Percentiles rank a stretch among this genome's conserved stretches.
Evolutionary conservation across 92 coral and sea anemone genomes (phyloP).

Genomic region (Zoanthus sansibaricus): DNA sequence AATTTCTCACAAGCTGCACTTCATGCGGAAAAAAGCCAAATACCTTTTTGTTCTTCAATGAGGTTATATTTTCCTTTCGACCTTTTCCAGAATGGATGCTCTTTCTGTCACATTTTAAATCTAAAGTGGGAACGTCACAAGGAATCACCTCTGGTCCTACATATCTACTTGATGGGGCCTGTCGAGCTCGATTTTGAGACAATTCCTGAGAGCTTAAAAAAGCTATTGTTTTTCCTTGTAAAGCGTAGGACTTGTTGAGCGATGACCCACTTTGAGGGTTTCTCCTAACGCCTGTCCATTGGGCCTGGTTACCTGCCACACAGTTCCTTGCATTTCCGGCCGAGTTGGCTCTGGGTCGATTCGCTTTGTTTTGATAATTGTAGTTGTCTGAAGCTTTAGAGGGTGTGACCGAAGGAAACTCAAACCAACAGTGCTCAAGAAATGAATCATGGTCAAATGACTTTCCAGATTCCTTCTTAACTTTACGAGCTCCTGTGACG

Average conservation of each 20-base stretch:
- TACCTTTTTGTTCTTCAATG: conserved; percentile 15
- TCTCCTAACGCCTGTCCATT: conserved; percentile 62
- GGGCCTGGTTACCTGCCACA: conserved; percentile 23
- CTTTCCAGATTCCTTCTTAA: neutral
- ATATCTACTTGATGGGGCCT: conserved; percentile 25
- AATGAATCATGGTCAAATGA: neutral
- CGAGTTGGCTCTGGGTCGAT: conserved; percentile 14
- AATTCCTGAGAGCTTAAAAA: conserved; percentile 74
- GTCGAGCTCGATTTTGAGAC: conserved; percentile 46
- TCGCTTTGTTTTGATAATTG: neutral
- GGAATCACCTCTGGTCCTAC: neutral
- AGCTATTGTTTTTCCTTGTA: conserved; percentile 76
- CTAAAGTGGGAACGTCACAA: neutral
- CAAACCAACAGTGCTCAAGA: conserved; percentile 78
- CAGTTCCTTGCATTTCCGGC: conserved; percentile 35
- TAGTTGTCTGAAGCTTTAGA: conserved; percentile 21
- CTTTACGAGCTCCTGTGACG: no score
- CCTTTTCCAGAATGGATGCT: neutral
- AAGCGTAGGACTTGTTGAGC: conserved; percentile 39
- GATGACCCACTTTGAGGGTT: conserved; percentile 53
- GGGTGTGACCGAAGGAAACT: conserved; percentile 62
- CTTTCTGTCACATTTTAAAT: neutral
- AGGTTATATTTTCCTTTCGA: neutral
- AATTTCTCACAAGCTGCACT: no score
- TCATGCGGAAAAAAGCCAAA: neutral